phyloP scores from a whole-genome alignment of 2,797 vertebrate genomes.

The Amblyopsis hoosieri region DNA sequence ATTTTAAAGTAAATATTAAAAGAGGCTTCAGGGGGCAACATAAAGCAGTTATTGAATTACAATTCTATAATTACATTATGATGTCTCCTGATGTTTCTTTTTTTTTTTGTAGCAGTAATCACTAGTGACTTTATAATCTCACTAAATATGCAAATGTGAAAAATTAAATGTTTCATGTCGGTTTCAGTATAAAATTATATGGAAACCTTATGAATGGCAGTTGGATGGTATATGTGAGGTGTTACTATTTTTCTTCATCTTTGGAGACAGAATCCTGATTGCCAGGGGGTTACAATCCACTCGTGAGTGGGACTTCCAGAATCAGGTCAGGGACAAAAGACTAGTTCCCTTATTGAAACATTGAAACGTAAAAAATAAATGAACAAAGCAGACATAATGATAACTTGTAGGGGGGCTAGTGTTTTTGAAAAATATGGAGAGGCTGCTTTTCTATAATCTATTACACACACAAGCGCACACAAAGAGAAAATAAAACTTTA shows the following conservation, averaged over 20 bases:
- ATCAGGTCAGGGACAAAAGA: slow-evolving; percentile 84
- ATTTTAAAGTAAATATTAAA: no score
- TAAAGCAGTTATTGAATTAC: no score
- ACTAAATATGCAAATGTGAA: no score
- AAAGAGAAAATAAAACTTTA: slow-evolving; percentile 41
- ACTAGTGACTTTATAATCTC: no score
- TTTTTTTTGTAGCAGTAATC: no score
- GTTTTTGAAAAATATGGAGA: slow-evolving; percentile 68
- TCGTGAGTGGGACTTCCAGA: slow-evolving; percentile 72
- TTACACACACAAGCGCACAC: slow-evolving; percentile 16
- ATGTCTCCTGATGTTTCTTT: no score
- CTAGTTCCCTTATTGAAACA: slow-evolving; percentile 62
- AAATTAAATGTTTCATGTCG: no score
- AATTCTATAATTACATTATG: no score
- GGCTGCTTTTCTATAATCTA: slow-evolving; percentile 63
- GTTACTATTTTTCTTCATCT: slow-evolving; percentile 1
- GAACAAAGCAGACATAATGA: slow-evolving; percentile 73
- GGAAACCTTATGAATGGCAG: no score
- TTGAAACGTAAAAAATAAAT: slow-evolving; percentile 64
- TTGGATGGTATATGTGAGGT: not conserved
- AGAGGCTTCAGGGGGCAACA: no score
- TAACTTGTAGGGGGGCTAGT: slow-evolving; percentile 59
- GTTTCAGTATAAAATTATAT: no score
- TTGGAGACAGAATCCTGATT: not conserved
- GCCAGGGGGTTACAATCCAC: slow-evolving; percentile 33